Evolutionary conservation across 2,797 vertebrate genomes (phyloP), one percentile per base, ranked within the genome.

Genomic region (Pogonophryne albipinna): DNA sequence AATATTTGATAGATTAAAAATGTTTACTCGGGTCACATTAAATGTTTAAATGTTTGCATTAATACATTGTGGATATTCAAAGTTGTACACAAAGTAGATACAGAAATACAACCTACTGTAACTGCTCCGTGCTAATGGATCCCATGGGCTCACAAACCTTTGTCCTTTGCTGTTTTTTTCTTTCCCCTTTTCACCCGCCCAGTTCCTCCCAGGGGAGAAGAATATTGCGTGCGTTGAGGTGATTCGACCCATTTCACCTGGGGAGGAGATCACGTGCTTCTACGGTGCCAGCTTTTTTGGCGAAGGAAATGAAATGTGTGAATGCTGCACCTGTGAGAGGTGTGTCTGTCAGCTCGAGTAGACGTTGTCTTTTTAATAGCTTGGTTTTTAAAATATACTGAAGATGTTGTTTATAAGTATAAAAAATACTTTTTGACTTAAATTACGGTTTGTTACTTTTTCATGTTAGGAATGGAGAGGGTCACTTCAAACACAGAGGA

Each of bases 271-370:
- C 91, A 98, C 97, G 0, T 98, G 97, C 94, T 98, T 96, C 95
- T 98, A 98, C 47, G 97, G 97, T 0, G 97, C 97, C 77, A 96
- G 97, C 87, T 98, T 98, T 94, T 98, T 98, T 13, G 97, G 97
- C 0, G 97, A 98, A 87, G 95, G 97, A 86, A 98, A 98, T 9
- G 97, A 98, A 91, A 96, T 96, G 94, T 98, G 97, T 77, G 97
- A 98, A 92, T 98, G 97, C 93, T 93, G 95, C 93, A 98, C 97
- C 65, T 98, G 97, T 45, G 97, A 98, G 89, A 97, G 96, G 97
- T 98, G 84, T 89, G 94, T 74, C 66, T 31, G 23, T 66, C 55
- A 45, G 34, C 56, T 14, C 16, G 47, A 50, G 27, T 52, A 44
- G 57, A 66, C 51, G 0, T 5, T 16, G 19, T 73, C 62, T 85